Conservation (phyloP, 2,888 invertebrate species). For the Nomada ruficornis region DNA sequence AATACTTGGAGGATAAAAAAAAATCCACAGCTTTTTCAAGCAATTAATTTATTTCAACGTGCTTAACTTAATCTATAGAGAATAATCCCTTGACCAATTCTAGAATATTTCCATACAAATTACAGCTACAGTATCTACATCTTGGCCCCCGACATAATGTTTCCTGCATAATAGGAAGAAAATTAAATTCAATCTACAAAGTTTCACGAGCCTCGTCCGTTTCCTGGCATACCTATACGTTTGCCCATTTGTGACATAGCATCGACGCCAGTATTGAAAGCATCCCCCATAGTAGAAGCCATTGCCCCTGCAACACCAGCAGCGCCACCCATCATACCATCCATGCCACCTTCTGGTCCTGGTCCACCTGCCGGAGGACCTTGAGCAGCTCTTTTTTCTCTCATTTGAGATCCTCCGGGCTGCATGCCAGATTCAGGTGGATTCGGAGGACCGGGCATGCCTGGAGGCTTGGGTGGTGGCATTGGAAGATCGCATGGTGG, state of each 20-base stretch:
- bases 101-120: neutral
- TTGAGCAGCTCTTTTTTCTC: neutral
- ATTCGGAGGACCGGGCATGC: neutral
- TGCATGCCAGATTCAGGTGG: neutral
- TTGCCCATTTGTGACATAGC: neutral
- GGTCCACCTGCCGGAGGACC: neutral
- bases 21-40: neutral
- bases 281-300: neutral
- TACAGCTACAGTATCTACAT: neutral
- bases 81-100: neutral
- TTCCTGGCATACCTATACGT: neutral
- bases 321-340: neutral
- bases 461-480: neutral
- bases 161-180: neutral
- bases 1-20: neutral
- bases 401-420: neutral
- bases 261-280: neutral
- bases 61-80: neutral
- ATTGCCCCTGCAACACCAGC: too few species aligned
- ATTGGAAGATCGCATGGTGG: neutral
- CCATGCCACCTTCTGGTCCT: neutral
- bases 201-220: neutral
- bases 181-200: neutral
- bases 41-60: slow-evolving; percentile 12
- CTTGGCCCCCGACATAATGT: neutral